These are phyloP conservation scores for Ceratosolen fusciceps DNA, from an alignment of 1,140 invertebrate species.

Conservation along the genomic window DNA sequence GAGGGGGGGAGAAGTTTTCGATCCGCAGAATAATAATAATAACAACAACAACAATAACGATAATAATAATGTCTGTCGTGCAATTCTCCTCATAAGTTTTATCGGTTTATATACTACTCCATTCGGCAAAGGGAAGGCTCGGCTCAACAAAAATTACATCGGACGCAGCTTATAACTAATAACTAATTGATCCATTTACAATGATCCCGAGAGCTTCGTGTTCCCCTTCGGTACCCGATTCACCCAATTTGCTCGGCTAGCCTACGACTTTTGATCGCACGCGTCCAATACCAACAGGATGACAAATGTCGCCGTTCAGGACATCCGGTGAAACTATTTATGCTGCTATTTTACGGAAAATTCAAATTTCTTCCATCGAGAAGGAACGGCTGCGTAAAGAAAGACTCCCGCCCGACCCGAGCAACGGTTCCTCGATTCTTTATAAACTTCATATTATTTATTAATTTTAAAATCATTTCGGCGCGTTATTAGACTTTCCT, in stretches of 20 bases:
- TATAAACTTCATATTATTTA: no score
- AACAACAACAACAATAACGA: no score
- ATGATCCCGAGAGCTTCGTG: not conserved
- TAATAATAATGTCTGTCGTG: slow-evolving; percentile 5
- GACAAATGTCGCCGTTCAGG: slow-evolving; percentile 14
- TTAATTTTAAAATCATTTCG: no score
- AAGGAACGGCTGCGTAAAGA: not conserved
- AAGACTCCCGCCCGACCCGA: not conserved
- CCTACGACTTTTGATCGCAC: not conserved
- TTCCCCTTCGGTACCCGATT: slow-evolving; percentile 18
- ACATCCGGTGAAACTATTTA: slow-evolving; percentile 13
- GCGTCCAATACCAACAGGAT: not conserved
- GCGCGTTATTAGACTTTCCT: no score
- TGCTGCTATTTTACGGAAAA: not conserved
- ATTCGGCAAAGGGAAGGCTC: not conserved
- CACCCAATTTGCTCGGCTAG: not conserved
- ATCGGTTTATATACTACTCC: no score
- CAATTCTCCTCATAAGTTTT: slow-evolving; percentile 1
- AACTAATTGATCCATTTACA: slow-evolving; percentile 30
- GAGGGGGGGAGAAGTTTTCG: not conserved
- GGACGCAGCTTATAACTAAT: not conserved
- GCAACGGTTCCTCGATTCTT: not conserved
- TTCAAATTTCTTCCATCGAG: not conserved
- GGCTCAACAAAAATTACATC: not conserved
- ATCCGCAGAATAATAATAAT: slow-evolving; percentile 8